These are phyloP conservation scores for Sminthurinus aureus DNA, from an alignment of 2,888 invertebrate genomes.

Conservation along the genomic window DNA sequence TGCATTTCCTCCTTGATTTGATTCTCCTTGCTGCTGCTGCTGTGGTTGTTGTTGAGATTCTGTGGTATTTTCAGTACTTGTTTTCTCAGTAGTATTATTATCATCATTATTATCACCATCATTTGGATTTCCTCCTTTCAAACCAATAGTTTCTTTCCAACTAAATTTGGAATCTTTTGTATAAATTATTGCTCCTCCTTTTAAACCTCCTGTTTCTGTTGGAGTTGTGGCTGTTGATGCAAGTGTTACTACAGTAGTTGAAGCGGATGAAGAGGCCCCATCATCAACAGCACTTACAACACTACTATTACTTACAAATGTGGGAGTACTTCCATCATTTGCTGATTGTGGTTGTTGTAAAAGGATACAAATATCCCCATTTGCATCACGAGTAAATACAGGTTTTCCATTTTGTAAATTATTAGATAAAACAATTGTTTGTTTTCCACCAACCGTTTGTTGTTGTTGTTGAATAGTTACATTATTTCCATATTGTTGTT, in stretches of 20 bases:
- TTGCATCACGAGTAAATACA: slow-evolving; percentile 36
- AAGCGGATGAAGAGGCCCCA: too few relatives aligned
- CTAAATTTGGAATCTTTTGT: slow-evolving; percentile 35
- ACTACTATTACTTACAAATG: slow-evolving; percentile 37
- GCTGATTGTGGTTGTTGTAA: slow-evolving; percentile 20
- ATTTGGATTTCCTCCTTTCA: slow-evolving; percentile 39
- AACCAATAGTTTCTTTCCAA: slow-evolving; percentile 27
- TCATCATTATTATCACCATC: background rate
- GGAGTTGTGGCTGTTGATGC: background rate
- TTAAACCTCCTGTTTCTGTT: slow-evolving; percentile 8
- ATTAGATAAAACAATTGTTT: slow-evolving; percentile 62
- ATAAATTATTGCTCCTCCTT: slow-evolving; percentile 24
- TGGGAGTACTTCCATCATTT: slow-evolving; percentile 25
- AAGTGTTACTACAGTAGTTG: too few relatives aligned
- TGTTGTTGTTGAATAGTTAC: slow-evolving; percentile 61
- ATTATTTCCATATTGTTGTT: slow-evolving; percentile 13
- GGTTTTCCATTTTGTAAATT: slow-evolving; percentile 41
- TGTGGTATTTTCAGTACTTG: background rate
- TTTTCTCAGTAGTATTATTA: background rate
- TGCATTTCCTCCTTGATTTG: background rate
- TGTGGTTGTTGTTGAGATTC: slow-evolving; percentile 24
- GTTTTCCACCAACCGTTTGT: slow-evolving; percentile 72
- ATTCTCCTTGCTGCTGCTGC: background rate
- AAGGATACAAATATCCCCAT: slow-evolving; percentile 41
- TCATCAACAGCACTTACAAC: slow-evolving; percentile 37